phyloP scores from a whole-genome alignment of 2,113 vertebrate genomes.

The Fregata magnificens region DNA sequence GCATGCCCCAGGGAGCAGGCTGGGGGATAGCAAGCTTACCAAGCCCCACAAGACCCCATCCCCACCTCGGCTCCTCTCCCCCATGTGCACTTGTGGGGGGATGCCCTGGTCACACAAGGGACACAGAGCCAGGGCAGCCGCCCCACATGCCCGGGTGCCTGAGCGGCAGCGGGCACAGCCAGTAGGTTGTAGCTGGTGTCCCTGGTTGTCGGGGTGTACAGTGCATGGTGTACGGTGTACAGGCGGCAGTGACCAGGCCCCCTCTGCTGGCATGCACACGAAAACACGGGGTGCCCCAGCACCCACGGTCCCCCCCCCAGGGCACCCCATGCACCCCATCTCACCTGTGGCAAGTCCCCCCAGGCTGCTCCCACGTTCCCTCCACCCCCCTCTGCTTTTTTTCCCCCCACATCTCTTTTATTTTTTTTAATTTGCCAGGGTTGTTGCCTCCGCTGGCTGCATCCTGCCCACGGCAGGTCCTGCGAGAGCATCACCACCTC shows the following conservation, averaged over 20 bases:
- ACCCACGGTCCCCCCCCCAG: neutral
- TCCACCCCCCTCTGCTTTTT: neutral
- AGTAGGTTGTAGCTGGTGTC: no score
- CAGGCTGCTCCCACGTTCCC: neutral
- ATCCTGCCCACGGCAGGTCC: neutral
- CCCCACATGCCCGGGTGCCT: fast-evolving
- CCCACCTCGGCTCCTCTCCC: neutral
- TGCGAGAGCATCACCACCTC: neutral
- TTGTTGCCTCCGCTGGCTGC: no score
- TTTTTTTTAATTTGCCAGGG: neutral
- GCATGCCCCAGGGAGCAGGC: fast-evolving
- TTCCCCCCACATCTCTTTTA: fast-evolving
- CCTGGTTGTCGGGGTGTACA: neutral
- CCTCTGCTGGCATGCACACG: neutral
- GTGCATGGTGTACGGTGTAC: fast-evolving
- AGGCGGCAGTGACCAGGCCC: neutral
- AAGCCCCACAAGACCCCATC: fast-evolving
- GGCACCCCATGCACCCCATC: neutral
- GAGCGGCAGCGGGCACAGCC: fast-evolving
- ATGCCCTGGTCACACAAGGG: neutral
- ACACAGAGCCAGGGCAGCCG: fast-evolving
- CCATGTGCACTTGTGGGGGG: neutral
- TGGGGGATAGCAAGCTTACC: neutral
- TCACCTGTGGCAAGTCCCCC: no score
- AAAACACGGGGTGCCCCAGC: neutral